Evolutionary conservation across 1,140 invertebrate genomes (phyloP), one percentile per base, ranked within the genome.

Genomic region (Adoxophyes honmai): DNA sequence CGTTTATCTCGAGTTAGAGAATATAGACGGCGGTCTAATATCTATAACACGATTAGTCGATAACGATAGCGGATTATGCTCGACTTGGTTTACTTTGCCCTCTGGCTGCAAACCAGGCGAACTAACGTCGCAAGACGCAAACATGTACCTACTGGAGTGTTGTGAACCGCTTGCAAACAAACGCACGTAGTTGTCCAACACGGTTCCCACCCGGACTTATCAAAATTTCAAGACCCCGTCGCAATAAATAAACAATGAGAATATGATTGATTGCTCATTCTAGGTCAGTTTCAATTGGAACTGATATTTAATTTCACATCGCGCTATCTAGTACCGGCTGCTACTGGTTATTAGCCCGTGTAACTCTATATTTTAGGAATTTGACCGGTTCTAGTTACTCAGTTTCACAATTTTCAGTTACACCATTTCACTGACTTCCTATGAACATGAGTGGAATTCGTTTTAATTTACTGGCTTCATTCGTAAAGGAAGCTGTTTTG

Each of bases 361-460:
- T 48, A 48, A 48, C n/a, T 39, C 38, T 48, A 48, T 48, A 48
- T 33, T 18, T 48, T 16, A 48, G 42, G 42, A 48, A 48, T 21
- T 48, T 48, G 21, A 48, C 16, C 18, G 21, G 21, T 33, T 48
- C 16, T 0, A 18, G 18, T 48, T 28, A 21, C 18, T 48, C n/a
- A 4, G 21, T n/a, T n/a, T n/a, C 28, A 48, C 21, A 18, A n/a
- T n/a, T n/a, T n/a, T n/a, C n/a, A 48, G n/a, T n/a, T 16, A 48
- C 21, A 48, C 21, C 42, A 9, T 48, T 10, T 4, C 42, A 3
- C 21, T 2, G 2, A 28, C 21, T 28, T 28, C 21, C 21, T 28
- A 28, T 28, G 2, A 3, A 21, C 18, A 48, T 48, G 42, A 48
- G 21, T 18, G n/a, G 21, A 44, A 48, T 48, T 21, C 16, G 16